A percentile compares a stretch with the other conserved stretches of the same genome.
These are phyloP conservation scores for Pristionchus arcanus DNA, from an alignment of 2,888 invertebrate species.

Conservation along the genomic window DNA sequence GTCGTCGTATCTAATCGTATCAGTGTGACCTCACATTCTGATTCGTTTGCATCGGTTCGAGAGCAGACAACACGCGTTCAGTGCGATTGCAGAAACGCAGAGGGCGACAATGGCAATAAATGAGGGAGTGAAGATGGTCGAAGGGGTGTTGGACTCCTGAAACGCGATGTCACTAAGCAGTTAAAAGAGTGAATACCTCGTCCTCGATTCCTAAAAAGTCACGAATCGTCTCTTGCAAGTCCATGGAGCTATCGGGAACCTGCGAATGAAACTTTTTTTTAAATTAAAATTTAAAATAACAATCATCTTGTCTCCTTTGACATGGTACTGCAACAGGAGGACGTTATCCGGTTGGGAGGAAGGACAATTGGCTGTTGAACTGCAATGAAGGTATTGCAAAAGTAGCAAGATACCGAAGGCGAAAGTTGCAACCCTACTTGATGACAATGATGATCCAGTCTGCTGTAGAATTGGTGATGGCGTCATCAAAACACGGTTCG, in stretches of 20 bases:
- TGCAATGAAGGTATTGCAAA: background rate
- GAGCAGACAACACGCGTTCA: background rate
- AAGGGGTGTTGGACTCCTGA: background rate
- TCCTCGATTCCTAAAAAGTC: background rate
- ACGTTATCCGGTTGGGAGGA: background rate
- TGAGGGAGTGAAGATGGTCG: slow-evolving; percentile 13
- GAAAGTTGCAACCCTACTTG: background rate
- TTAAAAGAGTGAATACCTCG: background rate
- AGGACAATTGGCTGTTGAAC: background rate
- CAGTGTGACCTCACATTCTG: background rate
- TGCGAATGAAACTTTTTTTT: background rate
- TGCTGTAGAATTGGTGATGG: background rate
- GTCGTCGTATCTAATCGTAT: too few relatives aligned
- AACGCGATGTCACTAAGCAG: background rate
- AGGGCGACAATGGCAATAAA: background rate
- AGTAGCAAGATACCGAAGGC: background rate
- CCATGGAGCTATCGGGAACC: background rate
- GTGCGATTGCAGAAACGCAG: background rate
- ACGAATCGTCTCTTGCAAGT: background rate
- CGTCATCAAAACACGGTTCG: background rate
- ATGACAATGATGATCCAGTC: background rate
- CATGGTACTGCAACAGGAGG: background rate
- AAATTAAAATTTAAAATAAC: background rate
- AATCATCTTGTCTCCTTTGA: background rate
- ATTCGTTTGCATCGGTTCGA: background rate